Evolutionary conservation across 1,140 invertebrate species (phyloP), one percentile per base, ranked within the genome.

Genomic region (Trachymyrmex cornetzi): DNA sequence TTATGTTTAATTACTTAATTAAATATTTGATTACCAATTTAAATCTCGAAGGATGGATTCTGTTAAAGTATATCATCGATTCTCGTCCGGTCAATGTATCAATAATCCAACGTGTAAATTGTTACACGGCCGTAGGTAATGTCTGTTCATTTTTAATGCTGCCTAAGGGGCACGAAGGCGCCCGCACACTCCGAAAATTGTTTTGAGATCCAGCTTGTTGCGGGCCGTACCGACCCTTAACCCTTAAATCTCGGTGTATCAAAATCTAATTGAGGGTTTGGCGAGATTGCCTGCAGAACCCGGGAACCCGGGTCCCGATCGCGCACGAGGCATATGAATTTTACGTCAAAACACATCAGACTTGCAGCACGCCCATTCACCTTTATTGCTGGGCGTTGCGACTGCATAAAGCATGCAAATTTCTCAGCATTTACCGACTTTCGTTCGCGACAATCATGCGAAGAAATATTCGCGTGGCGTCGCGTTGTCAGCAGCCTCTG

Each of bases 161-260:
- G 57, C 55, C 80, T 12, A 69, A 59, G 79, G 57, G 22, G 19
- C 24, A 74, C 24, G 30, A 50, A 53, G 67, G 44, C 30, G 63
- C 44, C 82, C 34, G 90, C 74, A 64, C 63, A 66, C 55, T 77
- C 57, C 9, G 71, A 89, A 86, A 91, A 89, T 92, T 91, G 72
- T 87, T 91, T 89, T 61, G 48, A 57, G 75, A 77, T 82, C 71
- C 67, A 19, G 38, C n/a, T 48, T 38, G 53, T 44, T 27, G 59
- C 48, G 27, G 12, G 48, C 50, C 71, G 79, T 74, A 59, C 75
- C 88, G 88, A 89, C 77, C 81, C 81, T 85, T 90, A 84, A 89
- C 87, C 91, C 86, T 90, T 84, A 90, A 92, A 92, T 92, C 91
- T 81, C 61, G 38, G 44, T 69, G 87, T 89, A 90, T 92, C 89